phyloP scores from a whole-genome alignment of 2,113 vertebrate species.

The Halichoerus grypus region DNA sequence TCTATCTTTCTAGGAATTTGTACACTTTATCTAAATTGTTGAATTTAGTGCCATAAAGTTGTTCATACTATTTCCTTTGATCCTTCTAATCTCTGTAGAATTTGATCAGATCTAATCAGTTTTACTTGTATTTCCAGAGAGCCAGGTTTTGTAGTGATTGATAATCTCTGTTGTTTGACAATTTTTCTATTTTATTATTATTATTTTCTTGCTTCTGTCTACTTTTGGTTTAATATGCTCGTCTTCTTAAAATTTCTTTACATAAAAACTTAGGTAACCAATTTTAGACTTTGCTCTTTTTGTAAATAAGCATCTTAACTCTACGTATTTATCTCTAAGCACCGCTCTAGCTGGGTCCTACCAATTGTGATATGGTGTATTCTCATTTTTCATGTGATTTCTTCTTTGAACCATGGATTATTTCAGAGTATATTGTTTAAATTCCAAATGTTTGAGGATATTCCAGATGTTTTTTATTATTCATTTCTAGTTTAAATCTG shows the following conservation, averaged over 20 bases:
- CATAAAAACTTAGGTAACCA: not conserved
- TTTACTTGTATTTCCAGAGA: not conserved
- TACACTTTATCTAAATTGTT: not conserved
- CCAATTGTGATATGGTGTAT: not conserved
- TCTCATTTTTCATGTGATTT: slow-evolving; percentile 10
- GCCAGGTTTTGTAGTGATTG: not conserved
- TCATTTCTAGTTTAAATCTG: slow-evolving; percentile 30
- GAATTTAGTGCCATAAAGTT: not conserved
- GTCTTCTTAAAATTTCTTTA: not conserved
- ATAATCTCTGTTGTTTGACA: not conserved
- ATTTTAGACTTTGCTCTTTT: not conserved
- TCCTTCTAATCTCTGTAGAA: not conserved
- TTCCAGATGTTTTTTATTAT: not conserved
- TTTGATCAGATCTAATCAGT: not conserved
- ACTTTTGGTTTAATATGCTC: not conserved
- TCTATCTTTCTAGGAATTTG: not conserved
- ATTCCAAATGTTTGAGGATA: not conserved
- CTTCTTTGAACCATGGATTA: not conserved
- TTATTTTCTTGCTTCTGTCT: not conserved
- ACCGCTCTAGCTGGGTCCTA: not conserved
- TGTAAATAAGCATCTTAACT: not conserved
- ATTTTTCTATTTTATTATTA: not conserved
- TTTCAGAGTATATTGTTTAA: slow-evolving; percentile 1
- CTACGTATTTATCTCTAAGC: not conserved
- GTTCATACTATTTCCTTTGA: not conserved